These are phyloP conservation scores for Parauchenoglanis ngamensis DNA, from an alignment of 2,797 vertebrate genomes.

Conservation along the genomic window DNA sequence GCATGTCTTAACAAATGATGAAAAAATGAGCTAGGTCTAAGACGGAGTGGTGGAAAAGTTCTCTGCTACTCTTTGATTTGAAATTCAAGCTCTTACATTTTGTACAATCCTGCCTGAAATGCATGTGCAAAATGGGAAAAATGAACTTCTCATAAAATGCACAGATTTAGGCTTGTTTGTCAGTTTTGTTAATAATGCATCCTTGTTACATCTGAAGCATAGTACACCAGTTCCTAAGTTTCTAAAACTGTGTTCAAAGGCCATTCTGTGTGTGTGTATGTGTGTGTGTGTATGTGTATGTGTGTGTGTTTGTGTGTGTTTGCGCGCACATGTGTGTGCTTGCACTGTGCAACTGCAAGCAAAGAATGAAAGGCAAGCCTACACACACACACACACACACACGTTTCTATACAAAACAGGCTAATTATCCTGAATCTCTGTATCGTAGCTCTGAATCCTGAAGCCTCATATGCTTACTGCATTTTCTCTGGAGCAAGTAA, in stretches of 20 bases:
- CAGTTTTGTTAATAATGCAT: not conserved
- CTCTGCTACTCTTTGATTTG: not conserved
- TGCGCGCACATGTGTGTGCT: not conserved
- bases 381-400: not conserved
- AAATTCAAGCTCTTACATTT: not conserved
- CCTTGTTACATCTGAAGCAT: not conserved
- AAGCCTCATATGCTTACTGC: constrained; percentile 6
- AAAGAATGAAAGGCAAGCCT: not conserved
- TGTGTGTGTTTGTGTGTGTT: not conserved
- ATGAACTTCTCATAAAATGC: not conserved
- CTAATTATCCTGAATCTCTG: not conserved
- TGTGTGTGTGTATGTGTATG: not conserved
- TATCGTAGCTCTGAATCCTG: not conserved
- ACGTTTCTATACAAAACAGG: not conserved
- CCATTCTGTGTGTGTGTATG: not conserved
- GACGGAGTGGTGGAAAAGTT: not conserved
- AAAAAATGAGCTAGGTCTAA: not conserved
- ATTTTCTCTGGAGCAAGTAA: constrained; percentile 34
- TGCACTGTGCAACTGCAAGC: not conserved
- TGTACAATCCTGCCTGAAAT: not conserved
- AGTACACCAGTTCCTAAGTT: not conserved
- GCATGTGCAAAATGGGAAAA: not conserved
- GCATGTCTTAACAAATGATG: not conserved
- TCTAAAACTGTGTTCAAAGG: constrained; percentile 14
- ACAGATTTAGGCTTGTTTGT: not conserved